Percentiles rank a stretch among this genome's conserved stretches.
Evolutionary conservation across 2,888 invertebrate genomes (phyloP).

Genomic region (Synanthedon andrenaeformis): DNA sequence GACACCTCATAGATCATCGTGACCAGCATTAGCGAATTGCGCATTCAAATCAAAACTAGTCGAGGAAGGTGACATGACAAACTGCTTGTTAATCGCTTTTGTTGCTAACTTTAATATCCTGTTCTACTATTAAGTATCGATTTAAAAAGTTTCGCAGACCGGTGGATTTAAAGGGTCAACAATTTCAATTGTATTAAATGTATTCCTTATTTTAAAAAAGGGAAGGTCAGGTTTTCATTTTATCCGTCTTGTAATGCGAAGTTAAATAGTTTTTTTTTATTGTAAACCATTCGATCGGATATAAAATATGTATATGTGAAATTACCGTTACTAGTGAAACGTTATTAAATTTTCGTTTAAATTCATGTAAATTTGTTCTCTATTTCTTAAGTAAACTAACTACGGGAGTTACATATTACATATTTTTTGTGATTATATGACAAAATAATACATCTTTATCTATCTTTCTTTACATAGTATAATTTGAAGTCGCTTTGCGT

Average conservation of each 20-base stretch:
- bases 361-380: neutral
- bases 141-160: slow-evolving; percentile 37
- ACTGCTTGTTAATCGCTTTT: slow-evolving; percentile 58
- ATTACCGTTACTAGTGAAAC: neutral
- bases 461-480: too few species aligned
- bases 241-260: slow-evolving; percentile 4
- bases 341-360: too few species aligned
- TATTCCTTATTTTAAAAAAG: slow-evolving; percentile 7
- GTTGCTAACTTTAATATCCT: slow-evolving; percentile 36
- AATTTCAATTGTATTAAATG: slow-evolving; percentile 6
- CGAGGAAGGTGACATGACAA: slow-evolving; percentile 33
- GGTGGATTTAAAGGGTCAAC: slow-evolving; percentile 24
- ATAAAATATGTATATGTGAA: neutral
- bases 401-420: too few species aligned
- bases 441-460: too few species aligned
- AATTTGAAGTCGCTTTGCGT: too few species aligned
- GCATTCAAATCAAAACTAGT: slow-evolving; percentile 22
- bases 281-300: slow-evolving; percentile 5
- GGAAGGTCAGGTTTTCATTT: slow-evolving; percentile 9
- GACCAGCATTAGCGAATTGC: slow-evolving; percentile 26
- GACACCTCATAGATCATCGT: slow-evolving; percentile 21
- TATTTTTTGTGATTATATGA: too few species aligned
- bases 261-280: slow-evolving; percentile 8
- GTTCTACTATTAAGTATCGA: slow-evolving; percentile 33
- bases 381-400: neutral